Percentiles rank a stretch among this genome's conserved stretches.
Conservation (phyloP, 1,140 invertebrate species). For the Temnothorax nylanderi region DNA sequence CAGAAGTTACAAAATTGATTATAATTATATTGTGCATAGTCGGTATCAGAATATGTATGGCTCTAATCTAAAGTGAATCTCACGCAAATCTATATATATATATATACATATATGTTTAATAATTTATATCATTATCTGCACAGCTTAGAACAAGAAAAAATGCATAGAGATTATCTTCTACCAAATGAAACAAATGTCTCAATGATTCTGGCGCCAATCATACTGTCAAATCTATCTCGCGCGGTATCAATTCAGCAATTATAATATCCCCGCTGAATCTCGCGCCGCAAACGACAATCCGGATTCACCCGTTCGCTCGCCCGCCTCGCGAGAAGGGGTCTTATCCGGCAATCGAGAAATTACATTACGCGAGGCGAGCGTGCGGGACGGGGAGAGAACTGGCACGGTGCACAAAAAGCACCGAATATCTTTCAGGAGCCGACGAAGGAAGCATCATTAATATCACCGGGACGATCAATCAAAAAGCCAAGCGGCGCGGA, state of each 20-base stretch:
- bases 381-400: background rate
- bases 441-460: constrained; percentile 65
- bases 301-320: background rate
- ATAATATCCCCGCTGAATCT: constrained; percentile 28
- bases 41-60: too few relatives aligned
- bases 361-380: constrained; percentile 39
- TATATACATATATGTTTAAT: background rate
- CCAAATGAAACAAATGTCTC: background rate
- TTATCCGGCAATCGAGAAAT: constrained; percentile 59
- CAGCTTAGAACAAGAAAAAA: constrained; percentile 9
- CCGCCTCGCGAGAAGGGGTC: constrained; percentile 11
- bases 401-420: constrained; percentile 55
- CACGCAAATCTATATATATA: too few relatives aligned
- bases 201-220: background rate
- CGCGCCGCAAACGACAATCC: constrained; percentile 7
- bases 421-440: constrained; percentile 69
- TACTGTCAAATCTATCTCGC: background rate
- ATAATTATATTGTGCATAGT: background rate
- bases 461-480: constrained; percentile 70
- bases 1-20: background rate
- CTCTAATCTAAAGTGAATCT: too few relatives aligned
- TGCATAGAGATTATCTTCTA: background rate
- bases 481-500: constrained; percentile 55
- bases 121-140: background rate
- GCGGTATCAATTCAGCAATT: constrained; percentile 10